These are phyloP conservation scores for Gavialis gangeticus DNA, from an alignment of 2,113 vertebrate species.

Conservation along the genomic window DNA sequence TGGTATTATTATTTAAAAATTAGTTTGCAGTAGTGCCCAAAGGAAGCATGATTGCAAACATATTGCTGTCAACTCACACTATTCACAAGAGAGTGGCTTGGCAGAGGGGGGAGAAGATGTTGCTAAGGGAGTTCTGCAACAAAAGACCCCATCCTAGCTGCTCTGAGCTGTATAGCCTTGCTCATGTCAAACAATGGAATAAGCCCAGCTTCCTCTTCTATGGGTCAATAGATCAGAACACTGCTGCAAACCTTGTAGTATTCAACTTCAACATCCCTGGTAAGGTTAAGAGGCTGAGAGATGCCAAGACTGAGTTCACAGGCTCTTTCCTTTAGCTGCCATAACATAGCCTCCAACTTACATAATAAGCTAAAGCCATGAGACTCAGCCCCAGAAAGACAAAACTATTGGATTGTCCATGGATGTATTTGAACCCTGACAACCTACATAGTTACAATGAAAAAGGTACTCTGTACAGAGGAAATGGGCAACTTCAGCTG, in stretches of 20 bases:
- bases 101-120: slow-evolving; percentile 8
- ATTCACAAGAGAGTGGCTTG: slow-evolving; percentile 35
- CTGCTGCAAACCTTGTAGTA: background rate
- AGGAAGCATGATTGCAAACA: slow-evolving; percentile 12
- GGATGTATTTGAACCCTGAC: background rate
- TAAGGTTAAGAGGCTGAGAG: background rate
- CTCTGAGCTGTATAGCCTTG: background rate
- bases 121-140: slow-evolving; percentile 44
- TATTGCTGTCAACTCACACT: background rate
- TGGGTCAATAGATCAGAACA: background rate
- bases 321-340: background rate
- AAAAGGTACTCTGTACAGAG: background rate
- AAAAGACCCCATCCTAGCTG: slow-evolving; percentile 13
- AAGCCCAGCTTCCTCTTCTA: background rate
- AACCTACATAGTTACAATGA: background rate
- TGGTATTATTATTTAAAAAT: background rate
- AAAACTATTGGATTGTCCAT: background rate
- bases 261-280: background rate
- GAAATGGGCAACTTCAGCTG: background rate
- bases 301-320: background rate
- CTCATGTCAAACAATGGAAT: background rate
- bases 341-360: background rate
- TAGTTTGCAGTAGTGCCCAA: background rate
- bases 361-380: background rate
- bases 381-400: background rate